These are phyloP conservation scores for Agapornis roseicollis DNA, from an alignment of 2,113 vertebrate species.

Conservation along the genomic window DNA sequence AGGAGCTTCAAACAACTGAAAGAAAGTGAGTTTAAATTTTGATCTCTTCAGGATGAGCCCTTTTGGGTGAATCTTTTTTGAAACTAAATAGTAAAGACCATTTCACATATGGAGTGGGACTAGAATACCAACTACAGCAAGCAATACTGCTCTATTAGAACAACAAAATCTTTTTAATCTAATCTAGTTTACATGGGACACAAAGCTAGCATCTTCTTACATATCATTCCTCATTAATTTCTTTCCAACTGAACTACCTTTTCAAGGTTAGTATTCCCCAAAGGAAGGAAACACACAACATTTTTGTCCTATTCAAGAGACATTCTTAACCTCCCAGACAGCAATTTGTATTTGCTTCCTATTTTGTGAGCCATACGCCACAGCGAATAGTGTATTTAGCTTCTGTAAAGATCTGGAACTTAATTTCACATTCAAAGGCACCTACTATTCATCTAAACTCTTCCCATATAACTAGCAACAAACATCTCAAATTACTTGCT, in stretches of 20 bases:
- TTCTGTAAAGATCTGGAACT: not conserved
- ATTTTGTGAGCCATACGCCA: not conserved
- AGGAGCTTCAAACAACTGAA: not conserved
- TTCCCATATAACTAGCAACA: not conserved
- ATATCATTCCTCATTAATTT: not conserved
- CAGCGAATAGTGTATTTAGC: not conserved
- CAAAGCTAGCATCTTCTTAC: not conserved
- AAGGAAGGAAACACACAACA: not conserved
- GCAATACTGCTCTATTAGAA: not conserved
- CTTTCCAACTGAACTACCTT: not conserved
- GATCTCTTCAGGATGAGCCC: not conserved
- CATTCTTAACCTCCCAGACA: not conserved
- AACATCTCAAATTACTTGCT: not conserved
- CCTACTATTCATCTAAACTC: not conserved
- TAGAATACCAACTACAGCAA: not conserved
- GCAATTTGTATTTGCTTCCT: not conserved
- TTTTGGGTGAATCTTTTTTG: not conserved
- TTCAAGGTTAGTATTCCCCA: not conserved
- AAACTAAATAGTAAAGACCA: not conserved
- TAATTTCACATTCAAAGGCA: slow-evolving; percentile 15
- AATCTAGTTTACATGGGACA: not conserved
- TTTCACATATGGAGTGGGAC: not conserved
- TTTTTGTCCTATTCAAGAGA: not conserved
- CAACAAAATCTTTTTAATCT: not conserved
- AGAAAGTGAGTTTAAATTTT: not conserved